Percentiles rank a stretch among this genome's conserved stretches.
Conservation (phyloP, 2,113 vertebrate species). For the Struthidea cinerea region DNA sequence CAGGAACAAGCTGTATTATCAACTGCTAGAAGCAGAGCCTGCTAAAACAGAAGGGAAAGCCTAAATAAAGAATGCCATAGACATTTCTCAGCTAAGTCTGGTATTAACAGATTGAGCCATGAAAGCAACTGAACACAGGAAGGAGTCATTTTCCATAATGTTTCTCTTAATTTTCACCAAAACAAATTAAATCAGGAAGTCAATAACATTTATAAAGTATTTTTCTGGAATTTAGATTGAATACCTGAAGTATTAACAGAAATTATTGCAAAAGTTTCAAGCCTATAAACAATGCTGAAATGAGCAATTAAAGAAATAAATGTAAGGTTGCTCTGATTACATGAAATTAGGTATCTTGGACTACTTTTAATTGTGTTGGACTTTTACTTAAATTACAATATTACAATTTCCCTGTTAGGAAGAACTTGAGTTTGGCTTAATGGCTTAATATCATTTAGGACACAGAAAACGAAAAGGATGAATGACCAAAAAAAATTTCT, state of each 20-base stretch:
- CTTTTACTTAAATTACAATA: neutral
- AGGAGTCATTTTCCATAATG: neutral
- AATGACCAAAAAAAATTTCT: neutral
- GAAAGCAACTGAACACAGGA: neutral
- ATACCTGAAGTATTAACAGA: neutral
- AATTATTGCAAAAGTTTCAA: neutral
- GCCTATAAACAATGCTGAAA: neutral
- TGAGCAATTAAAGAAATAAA: neutral
- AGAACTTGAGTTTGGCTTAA: neutral
- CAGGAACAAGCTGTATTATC: neutral
- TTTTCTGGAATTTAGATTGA: neutral
- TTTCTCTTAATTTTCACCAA: neutral
- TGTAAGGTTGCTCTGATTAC: neutral
- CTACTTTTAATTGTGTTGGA: neutral
- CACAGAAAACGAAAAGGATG: neutral
- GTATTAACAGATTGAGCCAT: neutral
- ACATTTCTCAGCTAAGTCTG: neutral
- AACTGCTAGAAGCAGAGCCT: neutral
- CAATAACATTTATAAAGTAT: neutral
- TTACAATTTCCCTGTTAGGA: neutral
- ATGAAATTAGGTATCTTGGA: neutral
- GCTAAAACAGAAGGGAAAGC: neutral
- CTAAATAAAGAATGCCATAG: neutral
- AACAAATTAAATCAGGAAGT: neutral
- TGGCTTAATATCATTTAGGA: neutral